A percentile compares a stretch with the other conserved stretches of the same genome.
These are phyloP conservation scores for Elegia similella DNA, from an alignment of 2,888 invertebrate species.

Conservation along the genomic window DNA sequence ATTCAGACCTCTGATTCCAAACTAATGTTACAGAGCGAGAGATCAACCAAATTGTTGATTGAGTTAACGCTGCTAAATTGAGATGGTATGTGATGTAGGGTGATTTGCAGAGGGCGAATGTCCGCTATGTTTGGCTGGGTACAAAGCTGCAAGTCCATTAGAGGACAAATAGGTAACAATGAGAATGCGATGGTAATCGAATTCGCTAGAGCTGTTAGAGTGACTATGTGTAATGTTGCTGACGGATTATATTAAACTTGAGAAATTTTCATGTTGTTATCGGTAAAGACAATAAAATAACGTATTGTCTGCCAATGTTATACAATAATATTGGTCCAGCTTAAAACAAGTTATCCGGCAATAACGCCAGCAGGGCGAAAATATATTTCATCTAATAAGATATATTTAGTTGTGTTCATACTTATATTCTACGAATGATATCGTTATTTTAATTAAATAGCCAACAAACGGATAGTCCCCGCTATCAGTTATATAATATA, in stretches of 20 bases:
- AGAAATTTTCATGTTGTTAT: no score
- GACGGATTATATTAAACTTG: not conserved
- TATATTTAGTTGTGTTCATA: no score
- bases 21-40: constrained; percentile 25
- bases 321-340: no score
- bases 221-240: constrained; percentile 24
- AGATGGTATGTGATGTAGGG: constrained; percentile 29
- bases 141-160: constrained; percentile 51
- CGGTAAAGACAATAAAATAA: no score
- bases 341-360: no score
- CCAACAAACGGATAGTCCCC: no score
- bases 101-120: constrained; percentile 29
- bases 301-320: no score
- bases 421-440: no score
- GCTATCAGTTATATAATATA: no score
- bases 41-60: constrained; percentile 32
- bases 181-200: constrained; percentile 61
- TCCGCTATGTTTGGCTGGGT: constrained; percentile 34
- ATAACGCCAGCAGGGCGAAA: no score
- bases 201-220: constrained; percentile 47
- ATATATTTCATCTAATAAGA: no score
- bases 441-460: no score
- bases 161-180: constrained; percentile 58
- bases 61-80: constrained; percentile 28
- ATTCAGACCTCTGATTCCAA: constrained; percentile 32